Evolutionary conservation across 2,797 vertebrate species (phyloP).

Genomic region (Gouania willdenowi): DNA sequence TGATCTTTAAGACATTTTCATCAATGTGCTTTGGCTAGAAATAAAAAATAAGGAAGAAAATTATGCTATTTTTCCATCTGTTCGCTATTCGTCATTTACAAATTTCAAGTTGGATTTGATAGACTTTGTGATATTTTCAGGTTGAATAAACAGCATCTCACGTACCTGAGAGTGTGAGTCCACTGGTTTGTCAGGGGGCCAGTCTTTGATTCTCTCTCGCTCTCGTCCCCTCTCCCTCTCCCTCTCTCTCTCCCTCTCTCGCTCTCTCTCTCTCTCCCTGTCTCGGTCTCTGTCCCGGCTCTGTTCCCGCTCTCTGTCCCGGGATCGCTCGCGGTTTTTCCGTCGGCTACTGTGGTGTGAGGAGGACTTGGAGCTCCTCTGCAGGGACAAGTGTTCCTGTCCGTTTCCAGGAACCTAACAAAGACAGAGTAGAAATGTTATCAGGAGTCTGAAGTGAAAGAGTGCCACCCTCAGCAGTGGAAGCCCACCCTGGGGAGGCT

Average conservation of each 20-base stretch:
- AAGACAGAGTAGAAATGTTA: neutral
- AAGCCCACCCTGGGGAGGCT: slow-evolving; percentile 6
- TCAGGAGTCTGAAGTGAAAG: neutral
- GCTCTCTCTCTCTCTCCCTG: slow-evolving; percentile 65
- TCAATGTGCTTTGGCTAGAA: too few species aligned
- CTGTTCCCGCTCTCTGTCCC: slow-evolving; percentile 69
- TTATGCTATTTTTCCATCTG: too few species aligned
- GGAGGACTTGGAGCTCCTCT: slow-evolving; percentile 83
- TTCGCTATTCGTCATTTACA: too few species aligned
- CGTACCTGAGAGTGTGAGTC: slow-evolving; percentile 90
- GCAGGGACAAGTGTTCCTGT: slow-evolving; percentile 89
- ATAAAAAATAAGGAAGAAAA: too few species aligned
- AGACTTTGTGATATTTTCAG: neutral
- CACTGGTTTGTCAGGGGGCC: slow-evolving; percentile 88
- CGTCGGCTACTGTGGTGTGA: slow-evolving; percentile 89
- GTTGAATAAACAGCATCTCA: too few species aligned
- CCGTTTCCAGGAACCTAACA: slow-evolving; percentile 85
- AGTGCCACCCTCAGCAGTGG: neutral
- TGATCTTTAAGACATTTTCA: too few species aligned
- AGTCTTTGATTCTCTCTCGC: slow-evolving; percentile 73
- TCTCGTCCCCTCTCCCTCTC: slow-evolving; percentile 63
- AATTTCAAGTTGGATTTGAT: too few species aligned
- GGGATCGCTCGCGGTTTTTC: slow-evolving; percentile 90
- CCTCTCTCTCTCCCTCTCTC: slow-evolving; percentile 64
- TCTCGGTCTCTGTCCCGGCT: slow-evolving; percentile 67